Evolutionary conservation across 2,888 invertebrate species (phyloP).

Genomic region (Epistrophe grossulariae): DNA sequence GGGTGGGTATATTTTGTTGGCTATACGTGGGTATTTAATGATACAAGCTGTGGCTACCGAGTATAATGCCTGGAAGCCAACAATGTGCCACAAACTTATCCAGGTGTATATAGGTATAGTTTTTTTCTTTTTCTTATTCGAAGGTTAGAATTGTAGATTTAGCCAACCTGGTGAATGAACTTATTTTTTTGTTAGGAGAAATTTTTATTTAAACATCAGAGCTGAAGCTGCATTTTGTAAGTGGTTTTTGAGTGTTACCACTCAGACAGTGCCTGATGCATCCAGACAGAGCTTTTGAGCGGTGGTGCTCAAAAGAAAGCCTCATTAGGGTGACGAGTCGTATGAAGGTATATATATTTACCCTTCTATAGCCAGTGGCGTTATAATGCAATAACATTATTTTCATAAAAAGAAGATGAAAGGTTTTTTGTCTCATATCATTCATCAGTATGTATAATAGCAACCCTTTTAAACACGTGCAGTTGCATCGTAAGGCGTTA

Average conservation of each 20-base stretch:
- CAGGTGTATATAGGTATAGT: too few relatives aligned
- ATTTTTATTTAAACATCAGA: slow-evolving; percentile 43
- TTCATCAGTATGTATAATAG: neutral
- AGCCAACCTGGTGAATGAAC: slow-evolving; percentile 36
- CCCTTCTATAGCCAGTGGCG: slow-evolving; percentile 22
- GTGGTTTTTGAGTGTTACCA: slow-evolving; percentile 40
- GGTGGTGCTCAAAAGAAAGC: slow-evolving; percentile 25
- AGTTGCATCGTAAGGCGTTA: slow-evolving; percentile 16
- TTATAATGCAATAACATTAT: slow-evolving; percentile 50
- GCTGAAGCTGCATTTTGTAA: slow-evolving; percentile 39
- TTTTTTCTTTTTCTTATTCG: slow-evolving; percentile 12
- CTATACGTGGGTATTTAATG: slow-evolving; percentile 59
- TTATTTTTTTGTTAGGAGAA: neutral
- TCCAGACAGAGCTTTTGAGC: neutral
- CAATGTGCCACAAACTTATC: slow-evolving; percentile 14
- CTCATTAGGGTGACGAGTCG: slow-evolving; percentile 31
- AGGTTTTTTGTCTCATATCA: slow-evolving; percentile 16
- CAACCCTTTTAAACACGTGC: slow-evolving; percentile 24
- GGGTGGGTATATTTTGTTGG: slow-evolving; percentile 58
- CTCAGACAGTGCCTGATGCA: slow-evolving; percentile 32
- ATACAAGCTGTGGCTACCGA: slow-evolving; percentile 54
- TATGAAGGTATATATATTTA: neutral
- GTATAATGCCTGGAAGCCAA: slow-evolving; percentile 39
- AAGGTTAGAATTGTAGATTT: slow-evolving; percentile 41
- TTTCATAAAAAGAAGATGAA: slow-evolving; percentile 33